Base-by-base conservation (phyloP, 2,113 vertebrate species). In the Micromys minutus region DNA sequence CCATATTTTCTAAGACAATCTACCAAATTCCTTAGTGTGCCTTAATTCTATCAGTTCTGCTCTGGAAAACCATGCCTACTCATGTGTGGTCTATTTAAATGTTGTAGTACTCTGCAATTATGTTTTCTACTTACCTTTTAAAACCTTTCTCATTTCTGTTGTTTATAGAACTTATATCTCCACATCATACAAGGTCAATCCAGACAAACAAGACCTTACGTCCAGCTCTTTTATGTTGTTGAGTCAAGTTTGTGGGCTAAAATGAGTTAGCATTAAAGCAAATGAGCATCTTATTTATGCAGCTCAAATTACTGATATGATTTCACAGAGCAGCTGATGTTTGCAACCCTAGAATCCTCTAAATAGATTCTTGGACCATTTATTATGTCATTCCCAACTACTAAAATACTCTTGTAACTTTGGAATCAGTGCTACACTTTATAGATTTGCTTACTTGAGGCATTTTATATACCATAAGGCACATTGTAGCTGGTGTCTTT, bases 231-330 rank as follows among this genome's bases (percentile, higher is more conserved):
- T 81, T 76, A 39, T 71, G n/a, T 15, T 24, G 39, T 39, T 10
- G 50, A 92, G 63, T 89, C 77, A 50, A 52, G 22, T 95, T 80
- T 79, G 71, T 77, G 71, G 8, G n/a, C 19, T 69, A 3, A 50
- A 90, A 75, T 72, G 45, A 39, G 15, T 42, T 96, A 65, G 22
- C 17, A 75, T 89, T 76, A 90, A 83, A 87, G 87, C 29, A 92
- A 92, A 16, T 2, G n/a, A 76, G 26, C 6, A 63, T 39, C 71
- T 83, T 87, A 81, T 89, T 81, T 76, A 76, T n/a, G 12, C n/a
- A 87, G 74, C 24, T 94, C 47, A 87, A 76, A 63, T 57, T 21
- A 57, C 10, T 59, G 31, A 90, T 87, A 22, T 6, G 61, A 52
- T 11, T 50, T 89, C 57, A 87, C 31, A 88, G 15, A 52, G n/a